phyloP scores from a whole-genome alignment of 2,113 vertebrate species.

The Pseudolaguvia tuberculata region DNA sequence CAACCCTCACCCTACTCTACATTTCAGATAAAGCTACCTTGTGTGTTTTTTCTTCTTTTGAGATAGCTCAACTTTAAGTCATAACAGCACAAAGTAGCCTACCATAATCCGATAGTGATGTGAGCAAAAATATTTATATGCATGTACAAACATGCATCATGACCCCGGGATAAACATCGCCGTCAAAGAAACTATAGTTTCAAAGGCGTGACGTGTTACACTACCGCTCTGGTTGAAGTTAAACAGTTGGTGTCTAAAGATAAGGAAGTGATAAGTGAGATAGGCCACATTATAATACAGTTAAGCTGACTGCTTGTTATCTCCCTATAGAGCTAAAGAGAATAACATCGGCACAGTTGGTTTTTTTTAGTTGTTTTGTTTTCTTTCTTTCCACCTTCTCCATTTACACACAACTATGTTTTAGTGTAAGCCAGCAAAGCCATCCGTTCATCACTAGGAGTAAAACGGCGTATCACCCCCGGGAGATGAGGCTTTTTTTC shows the following conservation, averaged over 20 bases:
- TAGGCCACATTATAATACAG: not conserved
- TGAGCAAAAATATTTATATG: conserved; percentile 35
- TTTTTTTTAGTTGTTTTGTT: no score
- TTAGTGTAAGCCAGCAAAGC: conserved; percentile 39
- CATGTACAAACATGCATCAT: conserved; percentile 28
- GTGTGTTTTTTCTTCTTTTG: conserved; percentile 28
- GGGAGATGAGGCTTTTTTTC: conserved; percentile 29
- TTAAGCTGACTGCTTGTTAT: not conserved
- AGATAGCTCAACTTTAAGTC: conserved; percentile 42
- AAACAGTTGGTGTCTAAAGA: not conserved
- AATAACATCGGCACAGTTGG: conserved; percentile 8
- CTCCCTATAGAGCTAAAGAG: not conserved
- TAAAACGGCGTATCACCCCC: conserved; percentile 35
- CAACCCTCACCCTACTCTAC: conserved; percentile 26
- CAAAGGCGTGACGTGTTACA: conserved; percentile 11
- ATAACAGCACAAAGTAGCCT: conserved; percentile 23
- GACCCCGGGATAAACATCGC: conserved; percentile 37
- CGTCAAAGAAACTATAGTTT: not conserved
- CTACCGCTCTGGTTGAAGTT: not conserved
- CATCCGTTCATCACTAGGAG: conserved; percentile 13
- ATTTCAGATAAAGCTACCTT: conserved; percentile 48
- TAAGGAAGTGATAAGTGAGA: conserved; percentile 1
- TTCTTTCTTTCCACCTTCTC: not conserved
- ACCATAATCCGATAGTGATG: conserved; percentile 37
- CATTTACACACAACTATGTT: not conserved